These are phyloP conservation scores for Gracilinanus agilis DNA, from an alignment of 2,113 vertebrate genomes.

Conservation along the genomic window DNA sequence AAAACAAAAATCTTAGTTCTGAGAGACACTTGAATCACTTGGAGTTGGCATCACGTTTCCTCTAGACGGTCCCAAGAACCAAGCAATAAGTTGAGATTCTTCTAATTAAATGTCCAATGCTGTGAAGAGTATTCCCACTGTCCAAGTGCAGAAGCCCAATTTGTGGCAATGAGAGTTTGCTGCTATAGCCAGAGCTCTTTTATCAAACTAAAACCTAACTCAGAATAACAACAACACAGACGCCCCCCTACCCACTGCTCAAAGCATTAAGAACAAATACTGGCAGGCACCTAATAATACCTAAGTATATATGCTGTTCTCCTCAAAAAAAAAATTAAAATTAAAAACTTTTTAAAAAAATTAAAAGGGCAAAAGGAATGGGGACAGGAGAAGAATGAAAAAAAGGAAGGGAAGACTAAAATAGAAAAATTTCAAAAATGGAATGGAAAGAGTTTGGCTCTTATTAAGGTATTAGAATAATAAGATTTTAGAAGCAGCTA, in stretches of 20 bases:
- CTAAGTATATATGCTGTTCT: slow-evolving; percentile 64
- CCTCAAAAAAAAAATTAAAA: not conserved
- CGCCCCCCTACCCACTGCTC: slow-evolving; percentile 34
- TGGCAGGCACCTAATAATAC: slow-evolving; percentile 46
- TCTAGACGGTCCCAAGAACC: slow-evolving; percentile 66
- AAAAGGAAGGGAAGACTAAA: slow-evolving; percentile 45
- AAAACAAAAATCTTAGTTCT: slow-evolving; percentile 70
- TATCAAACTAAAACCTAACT: slow-evolving; percentile 50
- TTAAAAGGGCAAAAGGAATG: slow-evolving; percentile 27
- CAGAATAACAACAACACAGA: not conserved
- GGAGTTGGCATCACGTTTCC: slow-evolving; percentile 68
- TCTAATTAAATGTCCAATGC: slow-evolving; percentile 54
- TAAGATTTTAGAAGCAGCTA: slow-evolving; percentile 72
- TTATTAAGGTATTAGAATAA: slow-evolving; percentile 60
- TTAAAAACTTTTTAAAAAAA: slow-evolving; percentile 34
- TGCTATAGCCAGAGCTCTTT: slow-evolving; percentile 32
- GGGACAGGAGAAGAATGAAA: not conserved
- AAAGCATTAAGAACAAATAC: slow-evolving; percentile 72
- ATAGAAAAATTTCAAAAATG: slow-evolving; percentile 71
- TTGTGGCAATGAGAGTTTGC: slow-evolving; percentile 32
- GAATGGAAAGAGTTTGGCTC: slow-evolving; percentile 81
- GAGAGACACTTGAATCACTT: slow-evolving; percentile 54
- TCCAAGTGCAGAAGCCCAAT: slow-evolving; percentile 16
- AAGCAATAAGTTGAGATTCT: slow-evolving; percentile 72
- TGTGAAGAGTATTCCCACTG: not conserved